These are phyloP conservation scores for Aselliscus stoliczkanus DNA, from an alignment of 2,797 vertebrate genomes.

Conservation along the genomic window DNA sequence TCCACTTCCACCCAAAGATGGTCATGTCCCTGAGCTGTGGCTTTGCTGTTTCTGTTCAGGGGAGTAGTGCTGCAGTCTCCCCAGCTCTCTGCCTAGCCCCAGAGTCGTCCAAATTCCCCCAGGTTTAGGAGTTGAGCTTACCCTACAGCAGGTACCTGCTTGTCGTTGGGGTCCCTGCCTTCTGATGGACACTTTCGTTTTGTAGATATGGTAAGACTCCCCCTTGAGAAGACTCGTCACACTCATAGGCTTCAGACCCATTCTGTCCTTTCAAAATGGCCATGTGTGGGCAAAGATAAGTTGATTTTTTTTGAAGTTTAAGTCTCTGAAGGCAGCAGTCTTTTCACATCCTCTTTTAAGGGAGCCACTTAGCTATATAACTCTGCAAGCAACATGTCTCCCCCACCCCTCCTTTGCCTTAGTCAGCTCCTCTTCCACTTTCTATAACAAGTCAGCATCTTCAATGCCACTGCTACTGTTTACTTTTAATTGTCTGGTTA, in stretches of 20 bases:
- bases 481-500: neutral
- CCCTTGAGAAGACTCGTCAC: neutral
- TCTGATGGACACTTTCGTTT: neutral
- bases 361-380: rapidly evolving
- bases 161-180: neutral
- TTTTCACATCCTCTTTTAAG: neutral
- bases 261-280: neutral
- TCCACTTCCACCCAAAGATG: neutral
- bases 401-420: neutral
- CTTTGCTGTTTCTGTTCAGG: neutral
- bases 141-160: neutral
- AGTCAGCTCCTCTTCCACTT: neutral
- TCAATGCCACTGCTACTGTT: neutral
- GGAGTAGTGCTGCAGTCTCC: neutral
- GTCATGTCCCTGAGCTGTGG: neutral
- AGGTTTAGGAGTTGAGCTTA: neutral
- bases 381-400: rapidly evolving
- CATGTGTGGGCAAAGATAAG: neutral
- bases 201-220: neutral
- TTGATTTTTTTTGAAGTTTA: neutral
- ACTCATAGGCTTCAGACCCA: neutral
- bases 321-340: neutral
- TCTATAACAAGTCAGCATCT: neutral
- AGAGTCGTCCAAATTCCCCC: neutral
- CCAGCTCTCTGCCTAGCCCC: rapidly evolving